phyloP scores from a whole-genome alignment of 2,113 vertebrate genomes.

The Eublepharis macularius region DNA sequence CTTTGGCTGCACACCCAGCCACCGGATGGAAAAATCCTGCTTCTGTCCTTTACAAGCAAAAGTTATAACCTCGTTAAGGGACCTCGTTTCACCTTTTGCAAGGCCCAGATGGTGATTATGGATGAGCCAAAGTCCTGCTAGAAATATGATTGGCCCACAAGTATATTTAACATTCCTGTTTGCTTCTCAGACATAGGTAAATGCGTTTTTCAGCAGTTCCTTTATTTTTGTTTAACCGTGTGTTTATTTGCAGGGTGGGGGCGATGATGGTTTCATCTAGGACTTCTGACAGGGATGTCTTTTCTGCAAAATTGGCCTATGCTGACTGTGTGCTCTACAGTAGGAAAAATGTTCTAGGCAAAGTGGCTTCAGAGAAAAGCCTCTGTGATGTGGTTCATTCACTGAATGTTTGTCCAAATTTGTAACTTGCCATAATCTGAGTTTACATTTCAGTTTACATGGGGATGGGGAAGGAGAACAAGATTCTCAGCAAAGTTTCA shows the following conservation, averaged over 20 bases:
- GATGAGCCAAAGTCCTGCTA: constrained; percentile 4
- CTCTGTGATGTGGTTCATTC: neutral
- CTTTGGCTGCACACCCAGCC: neutral
- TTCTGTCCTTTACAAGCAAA: neutral
- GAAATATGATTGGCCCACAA: neutral
- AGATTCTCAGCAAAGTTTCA: too few relatives aligned
- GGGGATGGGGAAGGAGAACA: too few relatives aligned
- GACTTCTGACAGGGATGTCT: neutral
- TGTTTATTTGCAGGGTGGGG: neutral
- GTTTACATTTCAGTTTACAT: too few relatives aligned
- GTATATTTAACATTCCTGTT: constrained; percentile 34
- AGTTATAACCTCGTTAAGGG: neutral
- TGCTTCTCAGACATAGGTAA: neutral
- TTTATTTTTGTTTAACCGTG: constrained; percentile 1
- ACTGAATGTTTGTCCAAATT: neutral
- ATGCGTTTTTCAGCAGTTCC: neutral
- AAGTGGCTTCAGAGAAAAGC: constrained; percentile 18
- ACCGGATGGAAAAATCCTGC: neutral
- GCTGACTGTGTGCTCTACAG: neutral
- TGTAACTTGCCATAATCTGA: too few relatives aligned
- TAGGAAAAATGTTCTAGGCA: constrained; percentile 9
- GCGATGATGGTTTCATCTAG: neutral
- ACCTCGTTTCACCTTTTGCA: constrained; percentile 19
- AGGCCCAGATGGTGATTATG: neutral
- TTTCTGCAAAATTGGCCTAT: neutral